These are phyloP conservation scores for Papilio demoleus DNA, from an alignment of 2,888 invertebrate genomes.

Conservation along the genomic window DNA sequence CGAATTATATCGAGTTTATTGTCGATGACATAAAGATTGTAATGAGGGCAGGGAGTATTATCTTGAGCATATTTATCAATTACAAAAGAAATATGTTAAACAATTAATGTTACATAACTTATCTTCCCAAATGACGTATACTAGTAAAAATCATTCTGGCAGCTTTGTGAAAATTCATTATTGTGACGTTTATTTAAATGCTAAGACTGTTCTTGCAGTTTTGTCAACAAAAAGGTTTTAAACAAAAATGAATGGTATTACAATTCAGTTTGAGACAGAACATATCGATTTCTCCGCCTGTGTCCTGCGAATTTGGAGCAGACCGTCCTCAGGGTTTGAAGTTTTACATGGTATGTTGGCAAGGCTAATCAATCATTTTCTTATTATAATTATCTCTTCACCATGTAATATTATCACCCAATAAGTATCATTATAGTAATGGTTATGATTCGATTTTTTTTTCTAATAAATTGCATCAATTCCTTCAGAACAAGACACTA, in stretches of 20 bases:
- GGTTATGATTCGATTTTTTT: constrained; percentile 37
- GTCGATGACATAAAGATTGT: constrained; percentile 2
- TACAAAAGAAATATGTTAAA: not conserved
- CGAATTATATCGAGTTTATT: not conserved
- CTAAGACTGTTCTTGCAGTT: too few species aligned
- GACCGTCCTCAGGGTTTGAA: constrained; percentile 74
- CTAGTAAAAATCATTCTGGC: not conserved
- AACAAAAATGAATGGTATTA: constrained; percentile 58
- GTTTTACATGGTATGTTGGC: constrained; percentile 72
- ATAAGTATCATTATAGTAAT: constrained; percentile 13
- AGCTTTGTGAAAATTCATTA: too few species aligned
- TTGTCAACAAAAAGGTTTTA: constrained; percentile 22
- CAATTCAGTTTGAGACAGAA: constrained; percentile 39
- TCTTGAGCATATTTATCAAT: not conserved
- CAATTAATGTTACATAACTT: not conserved
- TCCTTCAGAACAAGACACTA: not conserved
- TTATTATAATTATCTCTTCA: constrained; percentile 41
- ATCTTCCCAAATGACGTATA: not conserved
- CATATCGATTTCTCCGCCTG: constrained; percentile 54
- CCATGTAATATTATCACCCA: constrained; percentile 30
- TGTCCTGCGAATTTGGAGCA: constrained; percentile 68
- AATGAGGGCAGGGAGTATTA: not conserved
- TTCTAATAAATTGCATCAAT: not conserved
- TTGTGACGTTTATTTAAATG: too few species aligned
- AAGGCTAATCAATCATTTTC: constrained; percentile 61